Percentiles rank a stretch among this genome's conserved stretches.
Conservation (phyloP, 53 echinoderm and acorn worm species). For the Stichopus horrens region DNA sequence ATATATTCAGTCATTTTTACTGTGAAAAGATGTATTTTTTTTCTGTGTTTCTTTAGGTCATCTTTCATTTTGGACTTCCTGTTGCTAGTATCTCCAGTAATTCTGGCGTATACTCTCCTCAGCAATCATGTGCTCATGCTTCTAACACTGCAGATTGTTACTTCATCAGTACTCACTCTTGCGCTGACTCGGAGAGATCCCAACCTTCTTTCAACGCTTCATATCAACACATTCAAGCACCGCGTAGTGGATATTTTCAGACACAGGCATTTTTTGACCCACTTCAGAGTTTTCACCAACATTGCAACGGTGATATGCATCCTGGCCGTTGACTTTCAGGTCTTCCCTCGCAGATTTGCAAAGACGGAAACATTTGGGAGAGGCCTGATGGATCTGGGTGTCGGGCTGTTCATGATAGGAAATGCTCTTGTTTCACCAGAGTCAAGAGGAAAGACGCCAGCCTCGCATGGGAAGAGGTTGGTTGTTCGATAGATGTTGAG, state of each 20-base stretch:
- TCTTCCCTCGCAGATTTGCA: constrained; percentile 84
- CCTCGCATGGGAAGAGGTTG: background rate
- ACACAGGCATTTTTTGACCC: constrained; percentile 37
- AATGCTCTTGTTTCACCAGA: constrained; percentile 85
- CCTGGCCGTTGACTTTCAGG: constrained; percentile 87
- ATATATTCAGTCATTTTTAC: too few relatives aligned
- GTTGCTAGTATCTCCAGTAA: constrained; percentile 62
- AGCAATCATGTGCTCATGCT: constrained; percentile 56
- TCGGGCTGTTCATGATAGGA: constrained; percentile 80
- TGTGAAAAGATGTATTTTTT: background rate
- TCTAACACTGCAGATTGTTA: constrained; percentile 47
- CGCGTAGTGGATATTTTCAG: background rate
- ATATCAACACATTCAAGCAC: background rate
- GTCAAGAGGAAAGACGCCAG: constrained; percentile 58
- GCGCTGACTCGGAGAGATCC: too few relatives aligned
- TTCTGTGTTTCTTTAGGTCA: constrained; percentile 32
- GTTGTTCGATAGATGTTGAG: too few relatives aligned
- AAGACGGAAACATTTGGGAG: constrained; percentile 90
- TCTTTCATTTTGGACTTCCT: constrained; percentile 65
- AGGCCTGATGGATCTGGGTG: constrained; percentile 88
- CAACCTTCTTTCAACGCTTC: background rate
- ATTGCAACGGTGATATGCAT: constrained; percentile 77
- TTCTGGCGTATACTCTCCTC: constrained; percentile 64
- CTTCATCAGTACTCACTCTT: constrained; percentile 56
- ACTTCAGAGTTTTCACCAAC: constrained; percentile 64